phyloP scores from a whole-genome alignment of 2,888 invertebrate species.

The Lepidochrysops patricia region DNA sequence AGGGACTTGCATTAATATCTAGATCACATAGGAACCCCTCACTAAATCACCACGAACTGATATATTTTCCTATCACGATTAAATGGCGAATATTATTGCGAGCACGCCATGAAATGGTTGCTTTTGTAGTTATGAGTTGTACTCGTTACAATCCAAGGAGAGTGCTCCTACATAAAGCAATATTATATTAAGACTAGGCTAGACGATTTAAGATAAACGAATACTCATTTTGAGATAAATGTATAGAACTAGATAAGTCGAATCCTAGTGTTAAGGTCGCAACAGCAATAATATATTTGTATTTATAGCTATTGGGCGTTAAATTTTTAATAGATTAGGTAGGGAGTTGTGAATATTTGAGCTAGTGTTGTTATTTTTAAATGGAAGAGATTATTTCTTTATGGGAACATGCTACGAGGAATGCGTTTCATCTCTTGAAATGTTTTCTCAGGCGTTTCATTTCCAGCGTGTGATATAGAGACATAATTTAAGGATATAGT shows the following conservation, averaged over 20 bases:
- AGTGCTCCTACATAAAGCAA: constrained; percentile 69
- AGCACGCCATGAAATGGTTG: constrained; percentile 61
- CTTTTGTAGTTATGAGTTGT: constrained; percentile 44
- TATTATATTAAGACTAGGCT: constrained; percentile 54
- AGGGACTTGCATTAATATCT: constrained; percentile 5
- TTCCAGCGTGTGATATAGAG: constrained; percentile 70
- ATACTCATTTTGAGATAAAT: constrained; percentile 70
- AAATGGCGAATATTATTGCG: constrained; percentile 35
- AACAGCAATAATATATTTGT: constrained; percentile 75
- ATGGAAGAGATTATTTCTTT: constrained; percentile 53
- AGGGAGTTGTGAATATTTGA: constrained; percentile 64
- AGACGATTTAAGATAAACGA: constrained; percentile 54
- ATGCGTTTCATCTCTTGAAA: constrained; percentile 19
- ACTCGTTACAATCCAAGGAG: constrained; percentile 60
- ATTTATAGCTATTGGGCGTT: constrained; percentile 73
- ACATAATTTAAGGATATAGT: constrained; percentile 67
- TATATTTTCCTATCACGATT: constrained; percentile 9
- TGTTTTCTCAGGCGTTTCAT: constrained; percentile 31
- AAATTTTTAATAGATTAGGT: constrained; percentile 70
- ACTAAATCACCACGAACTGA: constrained; percentile 2
- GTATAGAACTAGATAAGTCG: constrained; percentile 53
- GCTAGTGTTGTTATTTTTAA: constrained; percentile 67
- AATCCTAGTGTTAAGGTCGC: constrained; percentile 52
- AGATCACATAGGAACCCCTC: neutral
- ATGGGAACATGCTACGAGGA: constrained; percentile 31